A percentile compares a stretch with the other conserved stretches of the same genome.
phyloP scores from a whole-genome alignment of 2,797 vertebrate species.

The Streptopelia turtur region DNA sequence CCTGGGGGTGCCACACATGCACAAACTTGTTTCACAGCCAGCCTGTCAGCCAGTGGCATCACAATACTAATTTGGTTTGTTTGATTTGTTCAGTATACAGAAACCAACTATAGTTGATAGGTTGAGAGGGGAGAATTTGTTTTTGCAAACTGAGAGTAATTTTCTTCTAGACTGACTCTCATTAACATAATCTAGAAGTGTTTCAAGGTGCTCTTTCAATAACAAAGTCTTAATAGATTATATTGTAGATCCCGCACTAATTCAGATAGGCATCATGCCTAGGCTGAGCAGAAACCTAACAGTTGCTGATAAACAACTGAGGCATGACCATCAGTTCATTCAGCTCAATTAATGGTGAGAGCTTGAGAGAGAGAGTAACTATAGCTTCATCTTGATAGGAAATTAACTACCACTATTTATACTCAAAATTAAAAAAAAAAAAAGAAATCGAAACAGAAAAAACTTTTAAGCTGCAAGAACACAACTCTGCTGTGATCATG shows the following conservation, averaged over 20 bases:
- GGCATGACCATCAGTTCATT: not conserved
- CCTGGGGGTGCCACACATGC: no score
- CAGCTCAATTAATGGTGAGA: not conserved
- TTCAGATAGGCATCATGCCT: not conserved
- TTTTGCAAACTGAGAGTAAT: not conserved
- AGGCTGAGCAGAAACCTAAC: not conserved
- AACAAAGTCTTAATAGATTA: not conserved
- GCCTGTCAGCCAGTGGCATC: not conserved
- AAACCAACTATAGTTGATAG: not conserved
- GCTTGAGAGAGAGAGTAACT: accelerated
- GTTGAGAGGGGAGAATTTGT: not conserved
- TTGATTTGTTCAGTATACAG: not conserved
- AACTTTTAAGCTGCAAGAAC: not conserved
- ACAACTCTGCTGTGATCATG: not conserved
- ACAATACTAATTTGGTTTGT: not conserved
- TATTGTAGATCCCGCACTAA: not conserved
- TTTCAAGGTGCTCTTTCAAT: not conserved
- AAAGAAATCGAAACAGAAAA: not conserved
- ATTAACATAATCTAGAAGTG: not conserved
- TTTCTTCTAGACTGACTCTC: not conserved
- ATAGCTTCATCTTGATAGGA: not conserved
- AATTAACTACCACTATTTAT: not conserved
- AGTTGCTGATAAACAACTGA: not conserved
- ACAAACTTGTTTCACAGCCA: not conserved
- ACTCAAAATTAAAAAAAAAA: not conserved